Evolutionary conservation across 2,888 invertebrate genomes (phyloP), one percentile per base, ranked within the genome.

Genomic region (Rambutsinella grinnellia): DNA sequence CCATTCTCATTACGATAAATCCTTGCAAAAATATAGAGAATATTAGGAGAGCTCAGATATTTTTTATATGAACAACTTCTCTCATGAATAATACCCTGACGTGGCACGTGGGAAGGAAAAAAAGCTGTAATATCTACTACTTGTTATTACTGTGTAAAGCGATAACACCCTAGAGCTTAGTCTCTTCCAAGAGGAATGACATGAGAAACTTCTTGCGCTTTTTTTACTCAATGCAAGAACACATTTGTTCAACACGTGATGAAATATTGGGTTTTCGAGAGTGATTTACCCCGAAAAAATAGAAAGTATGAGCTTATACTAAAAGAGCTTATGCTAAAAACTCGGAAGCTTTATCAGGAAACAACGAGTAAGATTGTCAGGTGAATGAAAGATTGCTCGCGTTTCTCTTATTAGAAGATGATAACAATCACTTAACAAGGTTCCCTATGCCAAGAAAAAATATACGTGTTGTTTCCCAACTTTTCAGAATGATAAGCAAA

Each of bases 311-410:
- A 36, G 13, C 36, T 36, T 5, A 36, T 36, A 8, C 36, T 36
- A n/a, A n/a, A n/a, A n/a, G n/a, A n/a, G n/a, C n/a, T n/a, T n/a
- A n/a, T n/a, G n/a, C n/a, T n/a, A n/a, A n/a, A n/a, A n/a, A n/a
- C n/a, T n/a, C n/a, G n/a, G n/a, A n/a, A n/a, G 36, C 36, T 36
- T 36, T 8, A 36, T 13, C 13, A 36, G 13, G 13, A 36, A 36
- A 36, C 36, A 36, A 36, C 13, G 36, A 8, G 6, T 36, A 13
- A 36, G 6, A 36, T 36, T 36, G 66, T 67, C 66, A 67, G 66
- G 66, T 67, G 23, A 57, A 67, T 67, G 66, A 67, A 46, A 47
- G 46, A 67, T 67, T 57, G 66, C 57, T 26, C 36, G 36, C 13
- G 36, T 36, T 8, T 36, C 36, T 13, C 13, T 49, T 49, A 13